Evolutionary conservation across 2,797 vertebrate genomes (phyloP), one percentile per base, ranked within the genome.

Genomic region (Astyanax mexicanus): DNA sequence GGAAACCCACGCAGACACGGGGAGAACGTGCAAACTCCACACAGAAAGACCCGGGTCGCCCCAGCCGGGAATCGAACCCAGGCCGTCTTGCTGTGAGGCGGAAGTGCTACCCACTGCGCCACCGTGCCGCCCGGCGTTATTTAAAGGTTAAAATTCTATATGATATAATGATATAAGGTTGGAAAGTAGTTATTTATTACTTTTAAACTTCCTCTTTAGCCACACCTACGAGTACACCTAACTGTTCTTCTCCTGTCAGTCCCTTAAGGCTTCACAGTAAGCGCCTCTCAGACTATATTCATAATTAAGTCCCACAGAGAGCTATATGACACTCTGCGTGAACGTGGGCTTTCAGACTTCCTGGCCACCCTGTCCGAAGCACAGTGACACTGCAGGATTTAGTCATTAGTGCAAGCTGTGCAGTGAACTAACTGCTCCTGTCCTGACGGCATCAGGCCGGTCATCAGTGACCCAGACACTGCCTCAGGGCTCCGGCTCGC

Each of bases 381-480:
- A 67, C 44, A 55, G 61, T 71, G 66, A 74, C 66, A 71, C 42
- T 32, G 37, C 67, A 62, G 58, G 62, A 47, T 69, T 71, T 44
- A 80, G 74, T 83, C 73, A 78, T 80, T 80, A 83, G 74, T 29
- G 21, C 68, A 67, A 58, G 25, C 45, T 69, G 55, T 75, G 69
- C 47, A 77, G 60, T 44, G 37, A 52, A 78, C 44, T 58, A 75
- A 70, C 68, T 80, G 61, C 65, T 65, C 42, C 67, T 64, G 49
- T 78, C 62, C 75, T 66, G 44, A 72, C 40, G 11, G 58, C 77
- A 71, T 77, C 79, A 78, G 69, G 21, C 29, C 49, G 61, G 80
- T 75, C 51, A 72, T 73, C 69, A 80, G 66, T 60, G 40, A 75
- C 70, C 76, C 79, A 76, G 79, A 80, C 81, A 80, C 65, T 70